A percentile compares a stretch with the other conserved stretches of the same genome.
Conservation (phyloP, 2,113 vertebrate genomes). For the Oryzias javanicus region DNA sequence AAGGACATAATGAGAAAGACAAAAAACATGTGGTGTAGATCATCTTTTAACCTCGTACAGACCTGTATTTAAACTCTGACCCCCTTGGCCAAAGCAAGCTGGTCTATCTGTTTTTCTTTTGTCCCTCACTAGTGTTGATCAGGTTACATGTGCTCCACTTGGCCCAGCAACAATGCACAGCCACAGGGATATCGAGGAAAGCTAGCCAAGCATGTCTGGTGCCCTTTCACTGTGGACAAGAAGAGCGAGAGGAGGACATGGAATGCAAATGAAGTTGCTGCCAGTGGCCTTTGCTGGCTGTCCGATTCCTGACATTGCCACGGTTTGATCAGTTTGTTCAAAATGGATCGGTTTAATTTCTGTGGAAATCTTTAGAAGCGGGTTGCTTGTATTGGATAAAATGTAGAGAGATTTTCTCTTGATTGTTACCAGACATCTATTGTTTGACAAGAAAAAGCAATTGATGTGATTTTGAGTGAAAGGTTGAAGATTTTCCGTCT, state of each 20-base stretch:
- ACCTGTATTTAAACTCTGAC: too few species aligned
- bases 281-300: slow-evolving; percentile 69
- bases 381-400: too few species aligned
- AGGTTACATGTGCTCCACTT: slow-evolving; percentile 32
- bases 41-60: too few species aligned
- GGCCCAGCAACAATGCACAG: slow-evolving; percentile 24
- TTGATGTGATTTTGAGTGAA: too few species aligned
- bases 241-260: slow-evolving; percentile 34
- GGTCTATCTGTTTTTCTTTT: slow-evolving; percentile 1
- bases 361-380: too few species aligned
- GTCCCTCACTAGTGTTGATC: slow-evolving; percentile 27
- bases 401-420: too few species aligned
- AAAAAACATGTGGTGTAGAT: too few species aligned
- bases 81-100: slow-evolving; percentile 3
- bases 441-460: too few species aligned
- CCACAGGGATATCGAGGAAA: slow-evolving; percentile 45
- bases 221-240: slow-evolving; percentile 71
- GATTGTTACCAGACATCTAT: too few species aligned
- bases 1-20: too few species aligned
- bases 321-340: slow-evolving; percentile 41
- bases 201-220: slow-evolving; percentile 68
- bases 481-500: too few species aligned
- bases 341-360: slow-evolving; percentile 12
- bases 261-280: slow-evolving; percentile 74
- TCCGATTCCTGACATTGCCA: slow-evolving; percentile 48